Conservation (phyloP, 2,113 vertebrate species). For the Ellobius talpinus region DNA sequence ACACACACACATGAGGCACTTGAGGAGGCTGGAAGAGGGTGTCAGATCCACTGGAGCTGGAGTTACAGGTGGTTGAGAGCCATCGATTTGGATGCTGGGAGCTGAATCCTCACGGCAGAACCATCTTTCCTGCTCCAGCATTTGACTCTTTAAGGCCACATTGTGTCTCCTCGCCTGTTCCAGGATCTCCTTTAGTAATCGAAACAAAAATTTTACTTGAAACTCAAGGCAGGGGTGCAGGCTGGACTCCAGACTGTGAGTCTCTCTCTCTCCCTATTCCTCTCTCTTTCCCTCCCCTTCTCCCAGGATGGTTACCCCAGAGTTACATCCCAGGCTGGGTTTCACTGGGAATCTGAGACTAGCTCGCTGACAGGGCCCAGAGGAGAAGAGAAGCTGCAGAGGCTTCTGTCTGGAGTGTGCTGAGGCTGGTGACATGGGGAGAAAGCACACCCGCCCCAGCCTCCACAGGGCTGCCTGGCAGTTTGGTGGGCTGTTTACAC, state of each 20-base stretch:
- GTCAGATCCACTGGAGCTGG: background rate
- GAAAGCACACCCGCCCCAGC: fast-evolving
- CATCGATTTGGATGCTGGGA: background rate
- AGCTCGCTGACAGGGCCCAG: no score
- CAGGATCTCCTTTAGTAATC: background rate
- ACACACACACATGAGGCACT: background rate
- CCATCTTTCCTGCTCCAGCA: no score
- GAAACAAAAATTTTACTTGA: background rate
- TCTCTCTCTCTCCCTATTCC: background rate
- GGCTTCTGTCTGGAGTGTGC: background rate
- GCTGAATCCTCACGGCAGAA: background rate
- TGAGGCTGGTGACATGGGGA: background rate
- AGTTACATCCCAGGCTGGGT: background rate
- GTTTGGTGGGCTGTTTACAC: background rate
- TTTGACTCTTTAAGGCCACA: background rate
- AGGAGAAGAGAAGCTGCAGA: background rate
- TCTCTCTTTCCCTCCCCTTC: background rate
- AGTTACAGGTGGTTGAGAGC: background rate
- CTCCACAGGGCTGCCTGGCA: fast-evolving
- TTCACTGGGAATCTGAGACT: background rate
- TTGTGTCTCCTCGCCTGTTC: background rate
- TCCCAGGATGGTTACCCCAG: background rate
- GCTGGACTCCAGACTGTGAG: background rate
- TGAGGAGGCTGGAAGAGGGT: background rate
- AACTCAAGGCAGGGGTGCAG: background rate